phyloP scores from a whole-genome alignment of 1,140 invertebrate species.

The Drosophila hydei region DNA sequence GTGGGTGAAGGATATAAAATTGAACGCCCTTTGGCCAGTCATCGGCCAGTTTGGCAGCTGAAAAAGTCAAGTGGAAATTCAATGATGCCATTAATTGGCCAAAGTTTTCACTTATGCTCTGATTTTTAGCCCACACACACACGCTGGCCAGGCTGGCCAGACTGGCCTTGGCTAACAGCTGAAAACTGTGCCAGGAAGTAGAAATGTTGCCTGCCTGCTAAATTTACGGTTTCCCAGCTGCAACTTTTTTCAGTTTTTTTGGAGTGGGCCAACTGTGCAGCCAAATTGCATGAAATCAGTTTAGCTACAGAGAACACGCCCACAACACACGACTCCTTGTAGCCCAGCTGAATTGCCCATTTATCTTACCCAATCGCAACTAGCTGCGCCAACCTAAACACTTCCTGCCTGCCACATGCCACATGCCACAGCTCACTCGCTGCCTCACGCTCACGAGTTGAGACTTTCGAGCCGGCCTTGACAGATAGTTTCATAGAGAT shows the following conservation, averaged over 20 bases:
- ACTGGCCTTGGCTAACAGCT: constrained; percentile 46
- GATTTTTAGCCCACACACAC: constrained; percentile 61
- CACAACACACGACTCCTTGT: constrained; percentile 21
- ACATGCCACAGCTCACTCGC: constrained; percentile 3
- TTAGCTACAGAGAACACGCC: constrained; percentile 56
- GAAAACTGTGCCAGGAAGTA: constrained; percentile 77
- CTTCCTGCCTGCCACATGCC: constrained; percentile 53
- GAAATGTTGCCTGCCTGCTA: constrained; percentile 68
- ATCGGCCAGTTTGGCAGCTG: constrained; percentile 77
- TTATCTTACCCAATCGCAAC: constrained; percentile 76
- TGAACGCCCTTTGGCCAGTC: constrained; percentile 79
- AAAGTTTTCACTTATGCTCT: constrained; percentile 83
- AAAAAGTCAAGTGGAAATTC: constrained; percentile 82
- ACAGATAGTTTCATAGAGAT: constrained; percentile 1
- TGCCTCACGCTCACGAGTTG: background rate
- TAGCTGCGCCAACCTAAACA: constrained; percentile 54
- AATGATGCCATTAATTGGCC: constrained; percentile 84
- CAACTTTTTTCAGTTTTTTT: constrained; percentile 46
- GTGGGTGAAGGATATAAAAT: constrained; percentile 63
- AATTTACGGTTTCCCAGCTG: constrained; percentile 73
- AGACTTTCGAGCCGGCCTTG: background rate
- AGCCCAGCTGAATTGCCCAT: constrained; percentile 54
- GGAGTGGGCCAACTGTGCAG: constrained; percentile 58
- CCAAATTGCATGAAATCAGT: constrained; percentile 81
- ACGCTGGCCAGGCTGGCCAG: no score